Conservation (phyloP, 30 jellyfish, hydroid and myxozoan genomes). For the Clytia hemisphaerica region DNA sequence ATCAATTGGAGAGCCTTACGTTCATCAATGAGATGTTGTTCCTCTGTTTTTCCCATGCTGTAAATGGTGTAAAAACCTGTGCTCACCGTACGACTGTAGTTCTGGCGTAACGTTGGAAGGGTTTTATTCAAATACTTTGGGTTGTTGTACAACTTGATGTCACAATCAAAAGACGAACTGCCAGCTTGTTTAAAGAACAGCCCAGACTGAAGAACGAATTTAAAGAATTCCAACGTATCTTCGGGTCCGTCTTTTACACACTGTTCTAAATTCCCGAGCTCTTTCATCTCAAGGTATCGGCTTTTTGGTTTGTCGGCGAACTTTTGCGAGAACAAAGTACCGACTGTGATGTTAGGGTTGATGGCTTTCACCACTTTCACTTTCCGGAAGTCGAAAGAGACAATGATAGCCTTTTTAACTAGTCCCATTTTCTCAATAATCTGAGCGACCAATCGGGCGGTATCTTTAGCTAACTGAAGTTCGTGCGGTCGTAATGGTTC, state of each 20-base stretch:
- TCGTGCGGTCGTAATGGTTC: slow-evolving; percentile 4
- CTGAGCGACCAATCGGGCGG: slow-evolving; percentile 71
- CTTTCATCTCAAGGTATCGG: not conserved
- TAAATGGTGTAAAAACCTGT: slow-evolving; percentile 72
- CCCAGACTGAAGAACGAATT: slow-evolving; percentile 48
- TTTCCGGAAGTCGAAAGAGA: slow-evolving; percentile 65
- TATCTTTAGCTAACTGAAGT: slow-evolving; percentile 11
- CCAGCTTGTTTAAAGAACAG: slow-evolving; percentile 54
- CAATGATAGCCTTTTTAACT: slow-evolving; percentile 43
- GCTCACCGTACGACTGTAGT: slow-evolving; percentile 52
- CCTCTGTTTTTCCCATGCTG: slow-evolving; percentile 46
- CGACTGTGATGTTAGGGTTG: slow-evolving; percentile 71
- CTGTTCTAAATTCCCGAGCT: slow-evolving; percentile 40
- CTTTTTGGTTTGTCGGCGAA: not conserved
- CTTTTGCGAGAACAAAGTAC: slow-evolving; percentile 30
- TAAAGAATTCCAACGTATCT: slow-evolving; percentile 15
- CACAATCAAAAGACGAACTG: slow-evolving; percentile 65
- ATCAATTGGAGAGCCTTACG: slow-evolving; percentile 9
- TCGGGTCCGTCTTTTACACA: slow-evolving; percentile 54
- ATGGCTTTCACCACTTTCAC: slow-evolving; percentile 47
- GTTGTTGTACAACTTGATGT: slow-evolving; percentile 33
- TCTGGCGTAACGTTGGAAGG: slow-evolving; percentile 27
- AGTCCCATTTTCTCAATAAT: slow-evolving; percentile 43
- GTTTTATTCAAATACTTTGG: slow-evolving; percentile 24
- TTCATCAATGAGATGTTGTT: slow-evolving; percentile 23